phyloP scores from a whole-genome alignment of 2,113 vertebrate species.

The Semnopithecus entellus region DNA sequence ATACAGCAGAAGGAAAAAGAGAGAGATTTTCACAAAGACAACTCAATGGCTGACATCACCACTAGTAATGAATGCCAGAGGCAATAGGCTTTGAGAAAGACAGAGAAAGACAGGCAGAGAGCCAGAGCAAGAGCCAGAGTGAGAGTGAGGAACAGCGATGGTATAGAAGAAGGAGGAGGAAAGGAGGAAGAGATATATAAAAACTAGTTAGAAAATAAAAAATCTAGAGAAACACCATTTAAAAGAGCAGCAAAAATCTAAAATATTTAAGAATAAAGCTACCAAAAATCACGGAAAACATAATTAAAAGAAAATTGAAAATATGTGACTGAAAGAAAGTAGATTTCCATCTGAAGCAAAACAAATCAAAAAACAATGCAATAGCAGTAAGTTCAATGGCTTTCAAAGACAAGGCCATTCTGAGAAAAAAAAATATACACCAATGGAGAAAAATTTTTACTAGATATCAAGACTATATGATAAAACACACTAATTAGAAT shows the following conservation, averaged over 20 bases:
- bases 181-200: background rate
- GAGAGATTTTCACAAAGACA: background rate
- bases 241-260: background rate
- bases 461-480: background rate
- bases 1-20: background rate
- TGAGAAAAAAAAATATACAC: background rate
- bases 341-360: background rate
- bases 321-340: background rate
- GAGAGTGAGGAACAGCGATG: fast-evolving
- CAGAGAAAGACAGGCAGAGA: background rate
- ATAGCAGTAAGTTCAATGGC: background rate
- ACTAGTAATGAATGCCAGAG: background rate
- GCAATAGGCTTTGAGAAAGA: background rate
- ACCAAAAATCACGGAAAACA: background rate
- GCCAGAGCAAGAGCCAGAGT: background rate
- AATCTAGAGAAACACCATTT: background rate
- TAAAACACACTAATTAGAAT: background rate
- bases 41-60: background rate
- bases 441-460: background rate
- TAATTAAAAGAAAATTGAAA: background rate
- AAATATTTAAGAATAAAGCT: background rate
- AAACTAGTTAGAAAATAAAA: background rate
- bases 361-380: background rate
- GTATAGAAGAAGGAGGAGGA: background rate
- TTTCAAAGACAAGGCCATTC: background rate